Conservation (phyloP, 1,140 invertebrate species). For the Micrasema minimum region DNA sequence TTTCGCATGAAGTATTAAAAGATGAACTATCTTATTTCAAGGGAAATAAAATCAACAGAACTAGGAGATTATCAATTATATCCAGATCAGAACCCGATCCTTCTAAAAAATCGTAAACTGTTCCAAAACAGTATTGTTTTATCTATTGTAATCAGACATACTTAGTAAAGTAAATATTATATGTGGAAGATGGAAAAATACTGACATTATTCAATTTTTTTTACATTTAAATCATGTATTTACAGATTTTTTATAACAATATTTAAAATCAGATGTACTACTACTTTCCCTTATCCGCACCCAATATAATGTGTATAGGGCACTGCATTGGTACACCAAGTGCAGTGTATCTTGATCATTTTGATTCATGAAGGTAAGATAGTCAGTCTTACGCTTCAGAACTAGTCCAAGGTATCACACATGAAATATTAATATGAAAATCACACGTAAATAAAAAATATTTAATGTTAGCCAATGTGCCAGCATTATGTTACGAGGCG, state of each 20-base stretch:
- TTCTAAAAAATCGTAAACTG: conserved; percentile 1
- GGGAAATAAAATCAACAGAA: conserved; percentile 71
- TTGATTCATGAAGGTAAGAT: no score
- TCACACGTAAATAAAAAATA: no score
- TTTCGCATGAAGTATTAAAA: conserved; percentile 90
- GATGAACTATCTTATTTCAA: conserved; percentile 82
- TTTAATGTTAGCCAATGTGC: no score
- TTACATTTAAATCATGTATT: background rate
- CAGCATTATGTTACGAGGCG: no score
- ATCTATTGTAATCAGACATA: background rate
- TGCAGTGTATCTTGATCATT: no score
- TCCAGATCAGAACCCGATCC: conserved; percentile 82
- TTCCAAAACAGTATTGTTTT: background rate
- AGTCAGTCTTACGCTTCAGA: no score
- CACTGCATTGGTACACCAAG: no score
- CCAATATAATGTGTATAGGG: no score
- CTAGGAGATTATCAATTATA: conserved; percentile 89
- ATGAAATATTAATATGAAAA: no score
- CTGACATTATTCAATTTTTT: background rate
- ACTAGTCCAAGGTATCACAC: no score
- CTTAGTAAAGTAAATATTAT: background rate
- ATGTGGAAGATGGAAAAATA: background rate
- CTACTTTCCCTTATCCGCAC: no score
- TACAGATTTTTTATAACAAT: background rate
- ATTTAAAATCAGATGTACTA: no score